Evolutionary conservation across 2,797 vertebrate species (phyloP).

Genomic region (Serranus cabrilla): DNA sequence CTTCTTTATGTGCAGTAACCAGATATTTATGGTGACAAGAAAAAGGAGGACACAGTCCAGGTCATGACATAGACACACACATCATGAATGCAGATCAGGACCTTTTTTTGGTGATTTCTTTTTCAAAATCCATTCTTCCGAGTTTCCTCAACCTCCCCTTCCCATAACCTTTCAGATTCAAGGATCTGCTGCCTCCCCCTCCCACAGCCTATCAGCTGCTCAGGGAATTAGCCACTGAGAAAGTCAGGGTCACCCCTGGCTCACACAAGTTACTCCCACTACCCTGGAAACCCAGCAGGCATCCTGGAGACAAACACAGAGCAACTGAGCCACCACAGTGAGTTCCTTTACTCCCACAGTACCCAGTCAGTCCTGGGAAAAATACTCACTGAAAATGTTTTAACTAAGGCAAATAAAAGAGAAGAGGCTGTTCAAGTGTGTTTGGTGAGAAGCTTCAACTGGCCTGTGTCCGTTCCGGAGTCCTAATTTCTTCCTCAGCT

Average conservation of each 20-base stretch:
- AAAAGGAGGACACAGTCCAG: conserved; percentile 1
- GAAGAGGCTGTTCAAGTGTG: conserved; percentile 51
- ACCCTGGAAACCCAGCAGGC: conserved; percentile 78
- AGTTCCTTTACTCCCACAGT: conserved; percentile 71
- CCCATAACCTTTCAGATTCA: conserved; percentile 76
- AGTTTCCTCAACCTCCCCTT: conserved; percentile 65
- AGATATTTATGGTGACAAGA: conserved; percentile 12
- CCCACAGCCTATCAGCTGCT: conserved; percentile 76
- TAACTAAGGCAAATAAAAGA: conserved; percentile 58
- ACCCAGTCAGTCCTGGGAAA: conserved; percentile 73
- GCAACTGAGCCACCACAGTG: conserved; percentile 58
- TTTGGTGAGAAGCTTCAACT: conserved; percentile 43
- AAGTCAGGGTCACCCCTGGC: conserved; percentile 76
- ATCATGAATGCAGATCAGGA: conserved; percentile 51
- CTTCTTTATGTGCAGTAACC: conserved; percentile 5
- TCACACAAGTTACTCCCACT: conserved; percentile 74
- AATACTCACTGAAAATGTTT: conserved; percentile 60
- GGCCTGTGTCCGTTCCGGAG: conserved; percentile 19
- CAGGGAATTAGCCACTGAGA: conserved; percentile 69
- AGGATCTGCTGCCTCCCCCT: conserved; percentile 59
- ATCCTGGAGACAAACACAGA: conserved; percentile 80
- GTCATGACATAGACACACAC: conserved; percentile 31
- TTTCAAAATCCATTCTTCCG: conserved; percentile 42
- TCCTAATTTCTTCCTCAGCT: conserved; percentile 26
- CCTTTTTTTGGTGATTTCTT: conserved; percentile 46